Evolutionary conservation across 2,797 vertebrate genomes (phyloP), one percentile per base, ranked within the genome.

Genomic region (Bucorvus abyssinicus): DNA sequence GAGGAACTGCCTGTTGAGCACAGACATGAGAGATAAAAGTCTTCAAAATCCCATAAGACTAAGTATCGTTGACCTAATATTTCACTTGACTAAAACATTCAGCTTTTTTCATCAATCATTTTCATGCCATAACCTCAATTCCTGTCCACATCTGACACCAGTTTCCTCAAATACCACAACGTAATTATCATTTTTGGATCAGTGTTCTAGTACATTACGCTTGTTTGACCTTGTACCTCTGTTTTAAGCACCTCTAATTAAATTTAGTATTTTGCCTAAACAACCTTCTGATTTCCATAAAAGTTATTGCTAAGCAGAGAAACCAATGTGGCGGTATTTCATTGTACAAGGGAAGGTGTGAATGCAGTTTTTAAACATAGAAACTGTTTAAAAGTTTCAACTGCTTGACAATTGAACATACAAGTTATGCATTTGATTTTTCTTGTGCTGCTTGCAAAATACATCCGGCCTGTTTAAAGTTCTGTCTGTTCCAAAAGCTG

Each of bases 381-480:
- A 89, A 93, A 63, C 70, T 84, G 20, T 74, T 40, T 10, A 40
- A 40, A 40, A 40, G 38, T 40, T 40, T 40, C 38, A 40, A 40
- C 38, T 90, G 84, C 89, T 92, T 87, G 87, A 36, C 93, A 45
- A 76, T 36, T 44, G 63, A 91, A 88, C 36, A 32, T 50, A 30
- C 50, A 83, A 61, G 38, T 74, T 67, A 75, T 87, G 49, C 82
- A 84, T 73, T 87, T 69, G 34, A 76, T 77, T 94, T 89, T 56
- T 83, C 87, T 89, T 82, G 52, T 89, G 77, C 63, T 89, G 86
- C 93, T 96, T 93, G 67, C 80, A 84, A 94, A 95, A 95, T 59
- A 89, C 44, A 86, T 64, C 64, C 67, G 91, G 80, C 55, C 61
- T 76, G 27, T 81, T 55, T 53, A 40, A 91, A 92, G 64, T 44